Base-by-base conservation (phyloP, 2,888 invertebrate genomes). In the Deilephila elpenor region DNA sequence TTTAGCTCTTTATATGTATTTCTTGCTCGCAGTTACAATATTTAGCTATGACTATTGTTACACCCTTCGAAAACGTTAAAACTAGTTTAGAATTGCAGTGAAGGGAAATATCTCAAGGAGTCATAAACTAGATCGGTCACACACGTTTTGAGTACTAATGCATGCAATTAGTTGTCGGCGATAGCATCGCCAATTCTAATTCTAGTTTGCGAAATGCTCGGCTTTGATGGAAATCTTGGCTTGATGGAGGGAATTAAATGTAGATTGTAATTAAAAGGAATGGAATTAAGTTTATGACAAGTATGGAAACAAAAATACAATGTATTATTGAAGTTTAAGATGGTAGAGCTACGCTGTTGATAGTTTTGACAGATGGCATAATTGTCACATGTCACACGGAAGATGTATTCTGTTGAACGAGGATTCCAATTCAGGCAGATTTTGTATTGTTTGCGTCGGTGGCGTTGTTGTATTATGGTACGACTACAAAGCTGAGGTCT, bases 91-190 rank as follows among this genome's bases (percentile, higher is more conserved):
- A 44, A 25, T 60, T 44, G 44, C 20, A 67, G 67, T 67, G 67
- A 67, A 67, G 67, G 67, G 67, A 51, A 67, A 67, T 67, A 67
- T 67, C 44, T 67, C 67, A 67, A 51, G 67, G 67, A 67, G 67
- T 44, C 67, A 17, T 67, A 17, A 67, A 67, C 51, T 17, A 51
- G 51, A 25, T 51, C 67, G 44, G 67, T 67, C 67, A 67, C 67
- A 67, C 67, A 67, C 67, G 67, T 67, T 67, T 51, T 44, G 25
- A 25, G 56, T 56, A 56, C 51, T 67, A 67, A 44, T 67, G 67
- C 51, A 67, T 25, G 44, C 25, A 67, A 67, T 67, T 67, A 51
- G 67, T 67, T 67, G 51, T 14, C 25, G 6, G 64, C 64, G 67
- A 67, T 67, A 67, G 5, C 51, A 67, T 51, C 51, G 67, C 25